Evolutionary conservation across 2,113 vertebrate genomes (phyloP), one percentile per base, ranked within the genome.

Genomic region (Rhinoderma darwinii): DNA sequence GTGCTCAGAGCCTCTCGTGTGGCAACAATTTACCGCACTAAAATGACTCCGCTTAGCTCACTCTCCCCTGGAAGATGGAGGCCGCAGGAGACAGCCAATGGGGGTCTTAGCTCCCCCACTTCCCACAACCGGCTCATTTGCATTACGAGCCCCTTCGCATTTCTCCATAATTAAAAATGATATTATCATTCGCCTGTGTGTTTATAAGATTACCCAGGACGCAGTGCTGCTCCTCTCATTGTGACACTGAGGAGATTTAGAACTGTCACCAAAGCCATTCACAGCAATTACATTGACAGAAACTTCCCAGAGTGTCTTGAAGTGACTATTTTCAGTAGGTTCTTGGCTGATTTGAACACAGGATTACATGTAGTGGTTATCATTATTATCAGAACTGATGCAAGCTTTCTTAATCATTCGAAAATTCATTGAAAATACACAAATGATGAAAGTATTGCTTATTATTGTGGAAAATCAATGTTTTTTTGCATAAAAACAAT

Each of bases 11-110:
- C 30, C 94, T 93, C 91, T 95, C 93, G 94, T 94, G 95, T 96
- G 96, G 96, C 96, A 97, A 96, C 94, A 96, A 96, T 98, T 98
- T 97, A 93, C 94, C 95, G 94, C 93, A 91, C 95, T 94, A 96
- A 86, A 96, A 97, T 97, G 95, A 95, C 95, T 96, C 95, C 96
- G 95, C 95, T 95, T 92, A 94, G 90, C 91, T 88, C 91, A 91
- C 30, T 88, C 91, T 91, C 35, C 35, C 88, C 88, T 91, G 91
- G 89, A 91, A 89, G 89, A 89, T 84, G 88, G 89, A 91, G 91
- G 89, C 89, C 75, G 86, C 83, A 73, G 43, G 88, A 88, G 90
- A 90, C 84, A 77, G 88, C 54, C 74, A 51, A 84, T 82, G 17
- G 51, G 50, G 77, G 66, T 25, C 39, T 35, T 11, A 59, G 51